Evolutionary conservation across 2,888 invertebrate species (phyloP).

Genomic region (Ormyrus thymus): DNA sequence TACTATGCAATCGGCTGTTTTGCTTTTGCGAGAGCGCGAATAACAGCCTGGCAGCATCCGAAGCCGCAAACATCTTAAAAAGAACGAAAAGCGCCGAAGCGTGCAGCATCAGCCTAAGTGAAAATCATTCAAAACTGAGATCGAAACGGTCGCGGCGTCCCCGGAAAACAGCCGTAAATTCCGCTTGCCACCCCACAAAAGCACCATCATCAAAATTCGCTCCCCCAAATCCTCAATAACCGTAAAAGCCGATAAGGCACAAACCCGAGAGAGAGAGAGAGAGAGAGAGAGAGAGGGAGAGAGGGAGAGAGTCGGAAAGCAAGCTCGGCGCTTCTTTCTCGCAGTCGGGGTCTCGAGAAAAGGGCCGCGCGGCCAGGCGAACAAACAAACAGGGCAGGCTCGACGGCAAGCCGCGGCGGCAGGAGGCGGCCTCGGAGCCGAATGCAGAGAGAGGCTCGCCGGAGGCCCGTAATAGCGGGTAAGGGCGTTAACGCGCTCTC

Average conservation of each 20-base stretch:
- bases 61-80: too few relatives aligned
- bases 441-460: conserved; percentile 6
- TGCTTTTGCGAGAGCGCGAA: too few relatives aligned
- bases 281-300: conserved; percentile 5
- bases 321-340: too few relatives aligned
- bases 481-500: conserved; percentile 32
- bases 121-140: too few relatives aligned
- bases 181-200: neutral
- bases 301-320: conserved; percentile 1
- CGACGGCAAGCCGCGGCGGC: neutral
- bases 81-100: too few relatives aligned
- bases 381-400: neutral
- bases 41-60: too few relatives aligned
- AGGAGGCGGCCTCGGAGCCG: too few relatives aligned
- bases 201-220: conserved; percentile 28
- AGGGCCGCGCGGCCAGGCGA: neutral
- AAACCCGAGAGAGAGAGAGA: neutral
- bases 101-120: too few relatives aligned
- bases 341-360: neutral
- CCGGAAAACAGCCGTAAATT: too few relatives aligned
- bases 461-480: neutral
- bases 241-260: conserved; percentile 37
- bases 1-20: too few relatives aligned
- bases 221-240: conserved; percentile 35
- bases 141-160: too few relatives aligned